Conservation (phyloP, 2,113 vertebrate species). For the Buteo buteo region DNA sequence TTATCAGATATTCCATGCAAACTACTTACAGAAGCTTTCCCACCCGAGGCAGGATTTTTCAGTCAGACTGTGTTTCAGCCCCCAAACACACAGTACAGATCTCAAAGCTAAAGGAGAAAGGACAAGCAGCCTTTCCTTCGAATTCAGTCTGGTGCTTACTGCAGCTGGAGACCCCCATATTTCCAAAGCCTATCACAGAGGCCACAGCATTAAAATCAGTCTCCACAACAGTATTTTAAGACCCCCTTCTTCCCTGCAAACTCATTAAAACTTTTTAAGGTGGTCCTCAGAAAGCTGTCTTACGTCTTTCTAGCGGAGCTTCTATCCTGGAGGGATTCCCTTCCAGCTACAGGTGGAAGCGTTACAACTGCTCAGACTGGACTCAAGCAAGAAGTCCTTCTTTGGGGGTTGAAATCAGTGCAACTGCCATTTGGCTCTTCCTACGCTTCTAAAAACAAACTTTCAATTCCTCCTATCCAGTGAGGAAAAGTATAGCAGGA, state of each 20-base stretch:
- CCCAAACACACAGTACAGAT: background rate
- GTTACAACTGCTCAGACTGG: background rate
- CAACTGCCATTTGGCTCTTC: background rate
- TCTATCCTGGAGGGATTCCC: background rate
- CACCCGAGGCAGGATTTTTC: background rate
- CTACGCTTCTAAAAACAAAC: background rate
- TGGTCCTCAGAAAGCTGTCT: background rate
- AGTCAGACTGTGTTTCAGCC: background rate
- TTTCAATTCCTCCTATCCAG: background rate
- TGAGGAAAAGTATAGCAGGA: background rate
- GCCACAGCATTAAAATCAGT: background rate
- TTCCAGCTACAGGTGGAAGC: background rate
- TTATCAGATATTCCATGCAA: background rate
- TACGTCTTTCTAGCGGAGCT: background rate
- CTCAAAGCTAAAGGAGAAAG: background rate
- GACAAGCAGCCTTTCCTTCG: background rate
- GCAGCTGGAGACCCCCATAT: background rate
- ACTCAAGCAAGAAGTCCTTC: background rate
- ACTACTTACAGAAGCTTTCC: background rate
- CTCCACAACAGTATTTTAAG: background rate
- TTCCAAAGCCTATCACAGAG: background rate
- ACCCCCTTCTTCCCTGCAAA: background rate
- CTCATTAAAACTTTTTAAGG: background rate
- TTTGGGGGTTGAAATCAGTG: background rate
- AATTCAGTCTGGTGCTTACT: background rate